Evolutionary conservation across 2,113 vertebrate species (phyloP).

Genomic region (Eurypyga helias): DNA sequence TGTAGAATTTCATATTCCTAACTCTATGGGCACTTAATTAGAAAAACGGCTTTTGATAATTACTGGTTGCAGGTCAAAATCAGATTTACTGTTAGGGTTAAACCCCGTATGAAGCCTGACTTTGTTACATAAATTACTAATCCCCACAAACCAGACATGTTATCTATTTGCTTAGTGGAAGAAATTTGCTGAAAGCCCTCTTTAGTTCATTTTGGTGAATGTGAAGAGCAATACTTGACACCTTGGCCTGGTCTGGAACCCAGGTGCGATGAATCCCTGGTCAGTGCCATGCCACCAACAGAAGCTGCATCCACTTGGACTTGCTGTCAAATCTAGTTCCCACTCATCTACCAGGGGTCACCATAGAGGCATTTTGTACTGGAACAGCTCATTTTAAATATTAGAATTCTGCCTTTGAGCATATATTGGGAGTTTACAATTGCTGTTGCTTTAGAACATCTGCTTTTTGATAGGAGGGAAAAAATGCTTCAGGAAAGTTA

Average conservation of each 20-base stretch:
- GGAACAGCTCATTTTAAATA: conserved; percentile 72
- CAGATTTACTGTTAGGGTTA: neutral
- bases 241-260: conserved; percentile 50
- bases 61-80: neutral
- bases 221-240: neutral
- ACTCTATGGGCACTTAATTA: neutral
- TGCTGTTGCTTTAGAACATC: conserved; percentile 76
- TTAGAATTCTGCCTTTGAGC: conserved; percentile 77
- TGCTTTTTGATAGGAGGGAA: conserved; percentile 73
- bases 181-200: conserved; percentile 28
- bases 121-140: neutral
- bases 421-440: conserved; percentile 72
- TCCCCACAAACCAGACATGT: neutral
- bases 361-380: conserved; percentile 76
- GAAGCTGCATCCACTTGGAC: conserved; percentile 68
- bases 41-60: neutral
- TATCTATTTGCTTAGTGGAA: neutral
- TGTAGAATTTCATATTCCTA: neutral
- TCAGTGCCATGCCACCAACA: conserved; percentile 73
- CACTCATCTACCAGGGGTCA: conserved; percentile 71
- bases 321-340: conserved; percentile 65
- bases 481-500: conserved; percentile 57
- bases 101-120: neutral
- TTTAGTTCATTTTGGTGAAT: conserved; percentile 57
- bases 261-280: conserved; percentile 70